Percentiles rank a stretch among this genome's conserved stretches.
These are phyloP conservation scores for human (Homo sapiens) DNA, from an alignment of 2,113 vertebrate genomes.

Conservation along the genomic window DNA sequence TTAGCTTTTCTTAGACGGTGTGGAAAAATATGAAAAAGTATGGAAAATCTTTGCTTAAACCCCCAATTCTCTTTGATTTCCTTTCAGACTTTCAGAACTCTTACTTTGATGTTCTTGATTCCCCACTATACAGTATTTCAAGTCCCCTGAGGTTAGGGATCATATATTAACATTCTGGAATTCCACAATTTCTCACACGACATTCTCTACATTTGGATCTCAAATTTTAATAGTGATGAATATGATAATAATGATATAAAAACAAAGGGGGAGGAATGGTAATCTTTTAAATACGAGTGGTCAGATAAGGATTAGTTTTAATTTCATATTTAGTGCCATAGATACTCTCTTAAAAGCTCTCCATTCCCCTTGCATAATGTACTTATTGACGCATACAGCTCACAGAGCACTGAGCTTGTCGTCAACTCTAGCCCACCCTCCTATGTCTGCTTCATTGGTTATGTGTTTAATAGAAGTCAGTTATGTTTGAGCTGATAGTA, in stretches of 20 bases:
- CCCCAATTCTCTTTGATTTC: neutral
- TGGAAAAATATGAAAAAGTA: neutral
- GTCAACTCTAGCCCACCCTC: neutral
- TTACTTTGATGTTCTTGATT: neutral
- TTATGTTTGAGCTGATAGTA: neutral
- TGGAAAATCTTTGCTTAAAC: neutral
- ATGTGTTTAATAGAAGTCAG: neutral
- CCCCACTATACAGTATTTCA: neutral
- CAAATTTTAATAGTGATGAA: neutral
- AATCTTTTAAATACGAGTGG: neutral
- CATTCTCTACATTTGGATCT: neutral
- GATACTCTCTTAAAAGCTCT: neutral
- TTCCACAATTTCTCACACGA: neutral
- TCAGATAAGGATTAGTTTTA: neutral
- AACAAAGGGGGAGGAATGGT: neutral
- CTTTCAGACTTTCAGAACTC: neutral
- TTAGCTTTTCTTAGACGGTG: neutral
- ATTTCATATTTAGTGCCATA: neutral
- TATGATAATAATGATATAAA: neutral
- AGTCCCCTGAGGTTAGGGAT: neutral
- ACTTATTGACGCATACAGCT: neutral
- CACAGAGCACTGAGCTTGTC: neutral
- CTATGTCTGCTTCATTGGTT: neutral
- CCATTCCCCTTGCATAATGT: neutral
- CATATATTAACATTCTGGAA: neutral